A percentile compares a stretch with the other conserved stretches of the same genome.
Conservation (phyloP, 1,140 invertebrate species). For the Leptinotarsa defecta region DNA sequence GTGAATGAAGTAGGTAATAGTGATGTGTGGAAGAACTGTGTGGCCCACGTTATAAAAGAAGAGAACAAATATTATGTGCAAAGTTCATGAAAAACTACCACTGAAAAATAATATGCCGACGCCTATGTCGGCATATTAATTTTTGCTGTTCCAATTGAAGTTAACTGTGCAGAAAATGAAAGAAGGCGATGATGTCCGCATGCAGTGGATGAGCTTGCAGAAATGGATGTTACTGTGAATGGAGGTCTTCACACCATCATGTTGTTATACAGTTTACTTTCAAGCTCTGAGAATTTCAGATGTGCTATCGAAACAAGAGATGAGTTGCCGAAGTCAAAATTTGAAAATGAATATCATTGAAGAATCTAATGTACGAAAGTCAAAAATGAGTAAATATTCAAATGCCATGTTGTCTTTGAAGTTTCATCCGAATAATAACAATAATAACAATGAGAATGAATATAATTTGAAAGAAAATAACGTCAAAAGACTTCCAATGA, state of each 20-base stretch:
- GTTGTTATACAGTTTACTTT: background rate
- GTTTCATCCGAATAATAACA: background rate
- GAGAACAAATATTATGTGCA: too few relatives aligned
- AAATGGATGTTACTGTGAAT: background rate
- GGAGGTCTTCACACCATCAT: background rate
- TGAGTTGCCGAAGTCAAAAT: background rate
- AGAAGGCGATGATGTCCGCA: background rate
- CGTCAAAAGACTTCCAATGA: background rate
- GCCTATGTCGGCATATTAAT: too few relatives aligned
- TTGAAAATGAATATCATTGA: background rate
- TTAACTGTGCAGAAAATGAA: background rate
- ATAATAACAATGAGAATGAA: background rate
- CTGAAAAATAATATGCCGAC: too few relatives aligned
- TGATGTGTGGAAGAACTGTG: too few relatives aligned
- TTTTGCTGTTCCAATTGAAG: too few relatives aligned
- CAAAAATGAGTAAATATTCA: background rate
- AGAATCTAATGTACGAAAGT: background rate
- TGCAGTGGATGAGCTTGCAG: background rate
- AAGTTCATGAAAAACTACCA: too few relatives aligned
- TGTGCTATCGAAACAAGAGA: background rate
- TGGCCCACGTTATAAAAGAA: too few relatives aligned
- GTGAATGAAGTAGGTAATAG: too few relatives aligned
- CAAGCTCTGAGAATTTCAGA: background rate
- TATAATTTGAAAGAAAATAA: background rate
- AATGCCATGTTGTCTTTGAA: background rate